Evolutionary conservation across 2,113 vertebrate genomes (phyloP).

Genomic region (Tetrao urogallus): DNA sequence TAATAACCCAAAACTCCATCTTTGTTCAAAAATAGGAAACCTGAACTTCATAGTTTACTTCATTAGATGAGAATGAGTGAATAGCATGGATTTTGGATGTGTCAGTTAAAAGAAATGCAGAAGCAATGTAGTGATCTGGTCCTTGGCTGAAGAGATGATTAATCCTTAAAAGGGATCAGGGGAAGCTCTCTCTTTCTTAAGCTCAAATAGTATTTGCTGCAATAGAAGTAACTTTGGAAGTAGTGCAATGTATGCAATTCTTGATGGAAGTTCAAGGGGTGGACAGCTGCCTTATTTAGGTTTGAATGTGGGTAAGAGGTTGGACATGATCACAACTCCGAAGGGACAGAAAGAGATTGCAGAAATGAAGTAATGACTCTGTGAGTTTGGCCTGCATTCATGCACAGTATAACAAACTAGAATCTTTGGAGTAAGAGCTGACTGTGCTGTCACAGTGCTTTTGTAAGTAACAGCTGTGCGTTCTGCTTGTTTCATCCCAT

Average conservation of each 20-base stretch:
- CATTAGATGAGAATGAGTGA: not conserved
- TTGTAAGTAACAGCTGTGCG: not conserved
- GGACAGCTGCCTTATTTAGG: not conserved
- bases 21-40: not conserved
- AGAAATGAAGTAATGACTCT: not conserved
- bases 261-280: not conserved
- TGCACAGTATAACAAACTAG: not conserved
- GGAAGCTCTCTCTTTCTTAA: not conserved
- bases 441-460: not conserved
- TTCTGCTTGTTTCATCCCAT: not conserved
- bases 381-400: fast-evolving
- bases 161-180: not conserved
- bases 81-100: not conserved
- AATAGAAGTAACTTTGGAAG: not conserved
- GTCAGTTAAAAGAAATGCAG: not conserved
- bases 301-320: not conserved
- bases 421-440: not conserved
- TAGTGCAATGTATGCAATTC: not conserved
- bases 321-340: not conserved
- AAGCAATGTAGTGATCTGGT: not conserved
- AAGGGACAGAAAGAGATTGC: not conserved
- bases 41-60: not conserved
- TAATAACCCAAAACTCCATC: not conserved
- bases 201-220: not conserved
- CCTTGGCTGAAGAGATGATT: not conserved